Conservation (phyloP, 2,797 vertebrate species). For the Yasuhikotakia modesta region DNA sequence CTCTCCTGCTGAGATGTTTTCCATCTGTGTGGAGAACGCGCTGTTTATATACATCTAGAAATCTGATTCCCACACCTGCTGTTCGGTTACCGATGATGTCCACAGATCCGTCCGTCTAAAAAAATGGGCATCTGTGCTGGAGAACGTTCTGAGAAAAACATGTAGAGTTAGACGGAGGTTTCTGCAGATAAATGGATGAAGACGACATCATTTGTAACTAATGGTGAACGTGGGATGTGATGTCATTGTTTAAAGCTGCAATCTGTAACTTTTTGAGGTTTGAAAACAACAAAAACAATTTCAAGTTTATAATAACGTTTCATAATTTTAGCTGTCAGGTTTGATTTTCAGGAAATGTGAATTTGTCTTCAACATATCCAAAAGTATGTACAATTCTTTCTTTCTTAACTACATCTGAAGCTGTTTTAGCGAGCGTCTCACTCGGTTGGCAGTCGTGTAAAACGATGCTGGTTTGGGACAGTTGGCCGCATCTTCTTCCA, state of each 20-base stretch:
- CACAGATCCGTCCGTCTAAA: background rate
- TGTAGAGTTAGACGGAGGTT: background rate
- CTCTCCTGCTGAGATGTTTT: constrained; percentile 1
- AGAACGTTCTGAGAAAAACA: background rate
- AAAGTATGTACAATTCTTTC: no score
- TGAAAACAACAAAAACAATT: no score
- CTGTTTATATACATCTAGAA: constrained; percentile 7
- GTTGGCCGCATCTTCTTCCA: constrained; percentile 28
- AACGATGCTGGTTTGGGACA: background rate
- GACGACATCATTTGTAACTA: background rate
- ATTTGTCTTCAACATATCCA: no score
- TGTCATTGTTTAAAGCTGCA: no score
- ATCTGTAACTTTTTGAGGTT: no score
- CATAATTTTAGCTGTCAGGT: no score
- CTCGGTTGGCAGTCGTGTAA: background rate
- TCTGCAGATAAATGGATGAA: background rate
- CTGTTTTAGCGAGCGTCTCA: background rate
- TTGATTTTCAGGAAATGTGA: no score
- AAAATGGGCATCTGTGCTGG: background rate
- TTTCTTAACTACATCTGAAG: no score
- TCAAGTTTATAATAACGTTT: no score
- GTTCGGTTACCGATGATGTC: background rate
- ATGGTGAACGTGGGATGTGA: background rate
- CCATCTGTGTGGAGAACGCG: background rate
- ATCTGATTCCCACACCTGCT: constrained; percentile 7